These are phyloP conservation scores for Bombus confusus DNA, from an alignment of 1,140 invertebrate genomes.

Conservation along the genomic window DNA sequence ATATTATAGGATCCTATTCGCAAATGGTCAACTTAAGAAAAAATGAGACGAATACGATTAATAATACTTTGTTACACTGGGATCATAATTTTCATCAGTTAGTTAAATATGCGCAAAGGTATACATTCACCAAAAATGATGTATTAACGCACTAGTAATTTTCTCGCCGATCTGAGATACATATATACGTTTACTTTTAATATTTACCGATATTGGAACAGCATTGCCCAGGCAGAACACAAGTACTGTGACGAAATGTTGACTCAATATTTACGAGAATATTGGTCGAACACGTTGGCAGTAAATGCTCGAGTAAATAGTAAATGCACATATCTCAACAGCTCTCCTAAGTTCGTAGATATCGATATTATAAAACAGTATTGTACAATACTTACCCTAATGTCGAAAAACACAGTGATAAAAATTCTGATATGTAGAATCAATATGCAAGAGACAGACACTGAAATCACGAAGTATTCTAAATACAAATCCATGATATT, in stretches of 20 bases:
- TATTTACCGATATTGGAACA: conserved; percentile 39
- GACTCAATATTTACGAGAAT: conserved; percentile 9
- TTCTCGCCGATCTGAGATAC: conserved; percentile 19
- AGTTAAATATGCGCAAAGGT: conserved; percentile 1
- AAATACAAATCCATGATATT: conserved; percentile 6
- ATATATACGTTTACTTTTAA: conserved; percentile 42
- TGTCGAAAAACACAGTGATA: conserved; percentile 28
- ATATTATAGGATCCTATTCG: conserved; percentile 20
- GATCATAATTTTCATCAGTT: conserved; percentile 21
- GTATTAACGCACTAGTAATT: conserved; percentile 14
- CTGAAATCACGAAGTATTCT: neutral
- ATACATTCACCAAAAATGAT: conserved; percentile 6
- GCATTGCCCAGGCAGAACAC: conserved; percentile 50
- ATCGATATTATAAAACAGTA: conserved; percentile 36
- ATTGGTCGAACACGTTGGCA: conserved; percentile 6
- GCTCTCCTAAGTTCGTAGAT: neutral
- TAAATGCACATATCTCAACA: conserved; percentile 14
- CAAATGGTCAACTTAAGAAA: conserved; percentile 29
- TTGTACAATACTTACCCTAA: conserved; percentile 31
- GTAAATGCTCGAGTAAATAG: conserved; percentile 21
- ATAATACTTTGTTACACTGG: conserved; percentile 40
- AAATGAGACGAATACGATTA: conserved; percentile 25
- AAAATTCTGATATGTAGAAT: conserved; percentile 44
- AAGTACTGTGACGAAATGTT: conserved; percentile 24
- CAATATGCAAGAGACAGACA: conserved; percentile 24